Evolutionary conservation across 1,140 invertebrate genomes (phyloP).

Genomic region (Augochlora pura): DNA sequence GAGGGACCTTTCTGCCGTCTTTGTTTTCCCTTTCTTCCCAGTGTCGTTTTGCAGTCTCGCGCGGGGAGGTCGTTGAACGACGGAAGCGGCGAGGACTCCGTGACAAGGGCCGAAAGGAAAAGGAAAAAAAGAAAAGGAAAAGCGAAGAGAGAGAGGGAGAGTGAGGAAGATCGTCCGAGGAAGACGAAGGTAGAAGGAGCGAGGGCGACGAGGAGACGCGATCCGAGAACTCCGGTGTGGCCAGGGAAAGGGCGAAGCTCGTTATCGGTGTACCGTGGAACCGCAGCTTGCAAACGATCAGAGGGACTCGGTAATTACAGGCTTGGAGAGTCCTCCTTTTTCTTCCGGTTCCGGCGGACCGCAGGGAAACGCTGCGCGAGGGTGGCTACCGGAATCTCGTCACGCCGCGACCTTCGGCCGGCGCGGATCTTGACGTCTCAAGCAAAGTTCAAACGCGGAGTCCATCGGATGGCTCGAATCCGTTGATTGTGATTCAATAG

Average conservation of each 20-base stretch:
- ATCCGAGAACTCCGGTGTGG: too few species aligned
- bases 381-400: background rate
- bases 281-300: slow-evolving; percentile 42
- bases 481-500: too few species aligned
- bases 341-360: background rate
- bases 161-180: background rate
- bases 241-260: background rate
- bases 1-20: slow-evolving; percentile 75
- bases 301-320: slow-evolving; percentile 16
- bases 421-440: too few species aligned
- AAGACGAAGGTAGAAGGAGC: too few species aligned
- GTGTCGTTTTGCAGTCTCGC: slow-evolving; percentile 77
- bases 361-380: background rate
- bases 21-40: slow-evolving; percentile 80
- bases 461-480: too few species aligned
- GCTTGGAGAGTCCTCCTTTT: background rate
- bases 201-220: too few species aligned
- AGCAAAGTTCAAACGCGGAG: too few species aligned
- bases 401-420: too few species aligned
- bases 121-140: slow-evolving; percentile 14
- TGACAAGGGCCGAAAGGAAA: background rate
- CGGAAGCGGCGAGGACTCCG: slow-evolving; percentile 54
- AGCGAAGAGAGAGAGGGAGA: background rate
- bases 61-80: slow-evolving; percentile 71
- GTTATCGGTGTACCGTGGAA: slow-evolving; percentile 35